Percentiles rank a stretch among this genome's conserved stretches.
Evolutionary conservation across 2,888 invertebrate genomes (phyloP).

Genomic region (Sphaeridia pumilis): DNA sequence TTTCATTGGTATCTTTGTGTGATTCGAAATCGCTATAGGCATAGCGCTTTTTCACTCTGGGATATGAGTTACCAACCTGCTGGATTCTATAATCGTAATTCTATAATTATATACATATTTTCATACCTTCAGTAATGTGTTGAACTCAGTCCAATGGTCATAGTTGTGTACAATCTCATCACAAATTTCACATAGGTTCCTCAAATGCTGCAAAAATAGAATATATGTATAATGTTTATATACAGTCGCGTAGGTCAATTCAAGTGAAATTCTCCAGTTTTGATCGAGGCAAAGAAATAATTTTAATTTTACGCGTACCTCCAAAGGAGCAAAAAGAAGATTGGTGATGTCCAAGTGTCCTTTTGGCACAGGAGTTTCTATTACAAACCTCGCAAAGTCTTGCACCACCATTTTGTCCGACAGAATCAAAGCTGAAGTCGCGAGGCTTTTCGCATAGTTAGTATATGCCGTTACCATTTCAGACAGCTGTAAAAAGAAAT

Average conservation of each 20-base stretch:
- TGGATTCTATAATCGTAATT: background rate
- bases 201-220: constrained; percentile 27
- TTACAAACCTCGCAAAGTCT: constrained; percentile 33
- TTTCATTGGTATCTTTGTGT: too few species aligned
- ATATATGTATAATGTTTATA: background rate
- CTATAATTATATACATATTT: background rate
- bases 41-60: too few species aligned
- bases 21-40: too few species aligned
- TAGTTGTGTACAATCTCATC: constrained; percentile 32
- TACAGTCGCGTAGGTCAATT: background rate
- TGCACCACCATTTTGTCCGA: constrained; percentile 34
- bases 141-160: constrained; percentile 26
- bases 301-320: constrained; percentile 20
- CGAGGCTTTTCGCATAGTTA: constrained; percentile 27
- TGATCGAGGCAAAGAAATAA: too few species aligned
- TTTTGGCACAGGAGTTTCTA: constrained; percentile 35
- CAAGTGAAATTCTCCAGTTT: background rate
- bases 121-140: constrained; percentile 24
- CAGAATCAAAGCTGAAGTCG: constrained; percentile 27
- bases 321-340: constrained; percentile 34
- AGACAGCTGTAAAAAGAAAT: constrained; percentile 19
- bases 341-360: constrained; percentile 35
- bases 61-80: too few species aligned
- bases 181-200: constrained; percentile 34
- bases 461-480: constrained; percentile 29